A percentile compares a stretch with the other conserved stretches of the same genome.
Evolutionary conservation across 1,140 invertebrate genomes (phyloP).

Genomic region (Heliconius eleuchia): DNA sequence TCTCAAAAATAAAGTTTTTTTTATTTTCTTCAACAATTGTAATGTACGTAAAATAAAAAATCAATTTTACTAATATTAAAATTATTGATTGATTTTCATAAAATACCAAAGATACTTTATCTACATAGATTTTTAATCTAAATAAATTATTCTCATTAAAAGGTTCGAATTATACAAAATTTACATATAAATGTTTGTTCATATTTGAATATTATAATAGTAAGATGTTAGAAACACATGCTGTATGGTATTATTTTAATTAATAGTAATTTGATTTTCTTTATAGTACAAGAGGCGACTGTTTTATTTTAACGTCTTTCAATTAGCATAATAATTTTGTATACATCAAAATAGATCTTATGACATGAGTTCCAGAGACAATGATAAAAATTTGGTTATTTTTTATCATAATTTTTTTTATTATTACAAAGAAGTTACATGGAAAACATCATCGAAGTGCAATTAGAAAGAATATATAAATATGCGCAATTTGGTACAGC

Average conservation of each 20-base stretch:
- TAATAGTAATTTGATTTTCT: background rate
- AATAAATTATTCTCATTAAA: background rate
- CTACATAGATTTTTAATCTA: background rate
- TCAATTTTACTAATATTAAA: too few species aligned
- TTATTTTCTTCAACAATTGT: too few species aligned
- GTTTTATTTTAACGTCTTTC: background rate
- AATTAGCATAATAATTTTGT: background rate
- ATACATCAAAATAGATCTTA: background rate
- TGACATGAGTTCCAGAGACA: background rate
- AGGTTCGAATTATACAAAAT: background rate
- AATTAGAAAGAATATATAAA: background rate
- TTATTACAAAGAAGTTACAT: too few species aligned
- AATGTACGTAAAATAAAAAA: too few species aligned
- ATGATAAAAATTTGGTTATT: too few species aligned
- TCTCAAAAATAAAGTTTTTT: too few species aligned
- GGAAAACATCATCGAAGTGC: too few species aligned
- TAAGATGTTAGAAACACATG: background rate
- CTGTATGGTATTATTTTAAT: conserved; percentile 6
- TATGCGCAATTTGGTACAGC: too few species aligned
- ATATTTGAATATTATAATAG: background rate
- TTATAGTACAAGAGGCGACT: background rate
- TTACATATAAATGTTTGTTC: background rate
- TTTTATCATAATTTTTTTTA: too few species aligned
- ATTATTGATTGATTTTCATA: too few species aligned
- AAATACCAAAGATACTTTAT: too few species aligned